Evolutionary conservation across 1,140 invertebrate genomes (phyloP).

Genomic region (Diplogasteroides magnus): DNA sequence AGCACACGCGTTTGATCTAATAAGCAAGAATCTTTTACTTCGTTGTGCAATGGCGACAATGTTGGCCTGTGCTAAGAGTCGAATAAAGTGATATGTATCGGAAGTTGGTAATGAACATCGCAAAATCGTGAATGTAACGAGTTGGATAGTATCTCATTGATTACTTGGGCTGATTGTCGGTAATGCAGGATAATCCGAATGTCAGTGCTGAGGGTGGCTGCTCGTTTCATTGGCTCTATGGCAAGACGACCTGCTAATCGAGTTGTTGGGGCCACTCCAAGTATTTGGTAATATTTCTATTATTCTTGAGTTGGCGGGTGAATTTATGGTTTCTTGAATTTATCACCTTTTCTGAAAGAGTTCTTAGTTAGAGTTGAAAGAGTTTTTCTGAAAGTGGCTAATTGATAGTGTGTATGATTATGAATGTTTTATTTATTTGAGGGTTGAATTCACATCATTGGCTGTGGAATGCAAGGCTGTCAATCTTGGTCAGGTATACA

Average conservation of each 20-base stretch:
- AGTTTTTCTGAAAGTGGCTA: too few species aligned
- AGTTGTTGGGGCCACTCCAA: background rate
- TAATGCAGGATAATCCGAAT: background rate
- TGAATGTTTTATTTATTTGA: conserved; percentile 56
- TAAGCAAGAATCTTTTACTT: background rate
- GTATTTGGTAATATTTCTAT: background rate
- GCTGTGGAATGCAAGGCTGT: conserved; percentile 80
- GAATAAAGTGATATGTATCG: background rate
- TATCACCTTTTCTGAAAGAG: too few species aligned
- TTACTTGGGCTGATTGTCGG: background rate
- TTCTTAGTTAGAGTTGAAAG: too few species aligned
- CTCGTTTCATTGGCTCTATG: background rate
- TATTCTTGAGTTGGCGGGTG: too few species aligned
- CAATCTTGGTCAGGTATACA: conserved; percentile 79
- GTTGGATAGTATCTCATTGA: background rate
- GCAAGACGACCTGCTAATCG: background rate
- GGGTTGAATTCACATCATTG: conserved; percentile 89
- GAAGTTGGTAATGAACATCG: too few species aligned
- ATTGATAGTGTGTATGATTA: conserved; percentile 1
- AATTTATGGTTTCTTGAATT: too few species aligned
- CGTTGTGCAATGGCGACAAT: conserved; percentile 1
- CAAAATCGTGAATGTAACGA: too few species aligned
- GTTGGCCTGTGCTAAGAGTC: background rate
- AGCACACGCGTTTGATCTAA: background rate
- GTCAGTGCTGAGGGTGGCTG: background rate